Evolutionary conservation across 2,888 invertebrate genomes (phyloP), one percentile per base, ranked within the genome.

Genomic region (Osedax frankpressi): DNA sequence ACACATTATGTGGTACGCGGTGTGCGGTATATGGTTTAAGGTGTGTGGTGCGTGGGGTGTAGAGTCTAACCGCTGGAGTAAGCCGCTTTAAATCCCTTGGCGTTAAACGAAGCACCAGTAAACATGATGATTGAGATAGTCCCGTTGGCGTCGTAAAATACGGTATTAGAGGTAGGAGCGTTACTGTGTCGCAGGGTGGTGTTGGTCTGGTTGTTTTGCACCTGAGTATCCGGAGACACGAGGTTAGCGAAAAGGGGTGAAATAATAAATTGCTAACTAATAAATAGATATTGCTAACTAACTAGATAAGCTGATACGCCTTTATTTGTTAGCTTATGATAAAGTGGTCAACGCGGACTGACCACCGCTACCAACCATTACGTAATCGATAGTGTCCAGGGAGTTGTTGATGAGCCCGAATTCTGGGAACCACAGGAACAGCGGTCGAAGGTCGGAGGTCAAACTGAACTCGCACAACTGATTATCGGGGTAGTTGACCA

Each of bases 401-500:
- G 44, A 11, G 19, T 19, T 44, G 44, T 44, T 44, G 19, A 44
- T 44, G 73, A 95, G 90, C 78, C 89, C 89, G 82, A 96, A 94
- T 80, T 90, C 89, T 78, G 90, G 89, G 81, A 96, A 94, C 82
- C 90, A 91, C 63, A 96, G 85, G 0, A 94, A 93, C 2, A 97
- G 86, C 1, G 94, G 91, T 24, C 74, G 77, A 11, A 92, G 90
- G 63, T 89, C 89, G 81, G 93, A 91, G 77, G 89, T 90, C 72
- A 95, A 89, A 82, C 89, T 89, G 82, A 92, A 93, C 73, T 91
- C 88, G 83, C 94, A 95, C 83, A 93, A 92, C 82, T 94, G 93
- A 82, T 94, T 94, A 83, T 91, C 92, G 0, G 94, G 94, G 82
- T 95, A 95, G 77, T 89, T 89, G 70, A 89, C 88, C 6, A 93